These are phyloP conservation scores for Rhynchotus rufescens DNA, from an alignment of 2,797 vertebrate species.

Conservation along the genomic window DNA sequence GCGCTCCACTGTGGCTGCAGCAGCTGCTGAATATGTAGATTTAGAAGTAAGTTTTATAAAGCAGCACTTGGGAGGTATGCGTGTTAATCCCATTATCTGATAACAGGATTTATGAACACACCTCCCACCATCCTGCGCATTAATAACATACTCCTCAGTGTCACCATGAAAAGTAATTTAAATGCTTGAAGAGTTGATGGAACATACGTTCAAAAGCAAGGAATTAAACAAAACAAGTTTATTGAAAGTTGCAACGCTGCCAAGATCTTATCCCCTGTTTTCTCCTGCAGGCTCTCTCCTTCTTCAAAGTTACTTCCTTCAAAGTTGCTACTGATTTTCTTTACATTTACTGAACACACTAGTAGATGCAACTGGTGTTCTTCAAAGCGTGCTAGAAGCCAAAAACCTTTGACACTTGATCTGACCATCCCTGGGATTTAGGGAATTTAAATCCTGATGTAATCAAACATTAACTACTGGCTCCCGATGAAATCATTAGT, in stretches of 20 bases:
- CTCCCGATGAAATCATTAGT: neutral
- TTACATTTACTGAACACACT: neutral
- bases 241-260: slow-evolving; percentile 12
- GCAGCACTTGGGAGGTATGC: slow-evolving; percentile 30
- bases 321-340: neutral
- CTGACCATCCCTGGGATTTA: neutral
- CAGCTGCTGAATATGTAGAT: slow-evolving; percentile 68
- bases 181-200: slow-evolving; percentile 56
- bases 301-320: neutral
- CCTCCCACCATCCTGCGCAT: slow-evolving; percentile 50
- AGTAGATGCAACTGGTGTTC: neutral
- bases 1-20: slow-evolving; percentile 49
- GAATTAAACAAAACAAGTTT: slow-evolving; percentile 71
- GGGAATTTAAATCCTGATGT: neutral
- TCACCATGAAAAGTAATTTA: slow-evolving; percentile 73
- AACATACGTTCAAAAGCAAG: slow-evolving; percentile 23
- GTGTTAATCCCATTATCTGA: slow-evolving; percentile 77
- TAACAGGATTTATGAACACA: slow-evolving; percentile 76
- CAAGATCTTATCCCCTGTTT: neutral
- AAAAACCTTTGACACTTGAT: fast-evolving
- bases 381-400: fast-evolving
- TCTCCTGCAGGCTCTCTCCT: neutral
- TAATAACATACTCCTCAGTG: slow-evolving; percentile 35
- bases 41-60: slow-evolving; percentile 66
- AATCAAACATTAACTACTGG: neutral